These are phyloP conservation scores for Pseudomyrmex flavicornis DNA, from an alignment of 1,140 invertebrate genomes.

Conservation along the genomic window DNA sequence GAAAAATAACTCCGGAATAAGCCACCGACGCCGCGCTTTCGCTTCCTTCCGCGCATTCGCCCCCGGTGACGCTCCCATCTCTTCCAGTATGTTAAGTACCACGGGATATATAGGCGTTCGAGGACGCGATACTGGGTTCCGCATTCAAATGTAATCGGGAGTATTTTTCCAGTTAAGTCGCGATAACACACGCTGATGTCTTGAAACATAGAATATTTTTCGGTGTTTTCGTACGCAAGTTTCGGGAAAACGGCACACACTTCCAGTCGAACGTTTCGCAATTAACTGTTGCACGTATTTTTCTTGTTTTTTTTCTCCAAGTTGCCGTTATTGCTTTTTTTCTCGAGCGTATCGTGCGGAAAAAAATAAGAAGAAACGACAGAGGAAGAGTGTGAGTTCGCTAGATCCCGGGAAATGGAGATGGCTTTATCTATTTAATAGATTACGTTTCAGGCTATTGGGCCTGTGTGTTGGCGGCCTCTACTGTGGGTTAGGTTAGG, in stretches of 20 bases:
- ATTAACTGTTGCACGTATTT: background rate
- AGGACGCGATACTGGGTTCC: background rate
- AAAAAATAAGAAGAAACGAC: constrained; percentile 26
- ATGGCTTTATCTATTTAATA: constrained; percentile 76
- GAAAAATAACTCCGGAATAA: constrained; percentile 82
- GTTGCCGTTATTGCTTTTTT: constrained; percentile 45
- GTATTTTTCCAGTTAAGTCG: background rate
- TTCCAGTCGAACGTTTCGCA: too few species aligned
- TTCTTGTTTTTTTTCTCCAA: background rate
- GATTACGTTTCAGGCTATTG: constrained; percentile 73
- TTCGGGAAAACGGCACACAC: too few species aligned
- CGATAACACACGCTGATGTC: background rate
- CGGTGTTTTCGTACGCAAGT: too few species aligned
- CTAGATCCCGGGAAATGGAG: constrained; percentile 3
- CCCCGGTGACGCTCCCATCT: constrained; percentile 40
- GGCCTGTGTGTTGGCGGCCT: constrained; percentile 73
- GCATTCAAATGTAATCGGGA: background rate
- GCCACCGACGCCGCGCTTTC: constrained; percentile 63
- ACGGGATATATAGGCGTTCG: constrained; percentile 2
- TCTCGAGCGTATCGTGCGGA: constrained; percentile 5
- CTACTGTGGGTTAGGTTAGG: constrained; percentile 46
- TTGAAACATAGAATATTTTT: constrained; percentile 1
- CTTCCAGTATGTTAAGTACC: constrained; percentile 53
- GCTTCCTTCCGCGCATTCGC: constrained; percentile 31
- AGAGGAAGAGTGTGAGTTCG: background rate